These are phyloP conservation scores for Gallirallus australis DNA, from an alignment of 2,797 vertebrate genomes.

Conservation along the genomic window DNA sequence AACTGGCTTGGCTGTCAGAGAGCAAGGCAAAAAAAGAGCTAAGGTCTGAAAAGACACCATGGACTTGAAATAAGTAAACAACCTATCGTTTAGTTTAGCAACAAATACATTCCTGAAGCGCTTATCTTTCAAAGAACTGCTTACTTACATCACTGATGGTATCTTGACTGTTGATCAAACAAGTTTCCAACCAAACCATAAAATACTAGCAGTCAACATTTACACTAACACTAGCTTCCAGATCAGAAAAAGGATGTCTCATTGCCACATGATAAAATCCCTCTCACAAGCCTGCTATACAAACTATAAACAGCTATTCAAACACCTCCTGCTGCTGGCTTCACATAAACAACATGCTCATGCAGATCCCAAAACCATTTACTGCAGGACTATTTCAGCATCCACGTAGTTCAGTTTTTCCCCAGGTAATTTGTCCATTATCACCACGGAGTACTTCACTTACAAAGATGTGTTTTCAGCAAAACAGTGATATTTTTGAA, in stretches of 20 bases:
- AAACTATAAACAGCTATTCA: slow-evolving; percentile 27
- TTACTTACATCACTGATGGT: not conserved
- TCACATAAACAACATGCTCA: not conserved
- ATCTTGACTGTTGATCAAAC: not conserved
- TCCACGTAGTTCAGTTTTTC: not conserved
- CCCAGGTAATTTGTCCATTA: not conserved
- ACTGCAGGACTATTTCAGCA: not conserved
- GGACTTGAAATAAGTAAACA: not conserved
- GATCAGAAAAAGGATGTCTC: slow-evolving; percentile 37
- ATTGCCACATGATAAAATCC: slow-evolving; percentile 13
- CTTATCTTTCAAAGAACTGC: not conserved
- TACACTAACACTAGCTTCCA: not conserved
- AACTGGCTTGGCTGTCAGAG: not conserved
- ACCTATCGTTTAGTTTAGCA: not conserved
- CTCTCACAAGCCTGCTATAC: not conserved
- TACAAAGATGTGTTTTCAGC: not conserved
- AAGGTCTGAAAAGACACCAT: not conserved
- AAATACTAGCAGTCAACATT: not conserved
- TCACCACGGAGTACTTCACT: not conserved
- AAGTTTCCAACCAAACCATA: not conserved
- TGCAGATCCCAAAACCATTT: not conserved
- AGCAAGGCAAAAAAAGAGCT: not conserved
- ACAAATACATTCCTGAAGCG: not conserved
- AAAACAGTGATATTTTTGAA: not conserved
- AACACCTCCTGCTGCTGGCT: not conserved